Evolutionary conservation across 2,888 invertebrate genomes (phyloP), one percentile per base, ranked within the genome.

Genomic region (Leucophenga maculata): DNA sequence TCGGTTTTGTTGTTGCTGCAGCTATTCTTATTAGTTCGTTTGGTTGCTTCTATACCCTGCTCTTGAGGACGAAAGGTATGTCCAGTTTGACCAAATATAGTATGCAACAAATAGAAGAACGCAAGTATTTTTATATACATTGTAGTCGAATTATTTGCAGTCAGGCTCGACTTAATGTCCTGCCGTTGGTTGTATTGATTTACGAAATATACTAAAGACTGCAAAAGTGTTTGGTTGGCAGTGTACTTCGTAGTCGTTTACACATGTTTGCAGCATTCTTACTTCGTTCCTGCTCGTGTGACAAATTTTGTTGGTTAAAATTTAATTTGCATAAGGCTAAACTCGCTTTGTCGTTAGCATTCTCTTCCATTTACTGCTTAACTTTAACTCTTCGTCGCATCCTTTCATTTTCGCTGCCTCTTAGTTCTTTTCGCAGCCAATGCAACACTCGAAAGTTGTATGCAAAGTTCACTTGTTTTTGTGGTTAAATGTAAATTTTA

Each of bases 401-500:
- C 14, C 22, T 46, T 39, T 16, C 8, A 39, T 48, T 60, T 60
- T 60, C 52, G 52, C 62, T 67, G 67, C 55, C 55, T 16, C 52
- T 62, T 67, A 32, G 48, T 32, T 44, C 39, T 55, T 44, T 48
- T 50, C 13, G n/a, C 52, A 64, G 62, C 60, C 60, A 44, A 20
- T 68, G 4, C 6, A 54, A 6, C 16, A 68, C 20, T 14, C 46
- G 39, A 20, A 22, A 46, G 39, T 60, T 59, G 68, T 62, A 60
- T 60, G 68, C 54, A 70, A 75, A 75, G 79, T 77, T 74, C 69
- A 75, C 73, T 70, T 79, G 79, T 83, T 83, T 82, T 85, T 85
- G 85, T 80, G 85, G 86, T 82, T 79, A 80, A 83, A 82, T 85
- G 84, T 78, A 82, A 83, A 83, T 85, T 86, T 85, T 83, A 86